Percentiles rank a stretch among this genome's conserved stretches.
These are phyloP conservation scores for Artibeus jamaicensis DNA, from an alignment of 2,797 vertebrate genomes.

Conservation along the genomic window DNA sequence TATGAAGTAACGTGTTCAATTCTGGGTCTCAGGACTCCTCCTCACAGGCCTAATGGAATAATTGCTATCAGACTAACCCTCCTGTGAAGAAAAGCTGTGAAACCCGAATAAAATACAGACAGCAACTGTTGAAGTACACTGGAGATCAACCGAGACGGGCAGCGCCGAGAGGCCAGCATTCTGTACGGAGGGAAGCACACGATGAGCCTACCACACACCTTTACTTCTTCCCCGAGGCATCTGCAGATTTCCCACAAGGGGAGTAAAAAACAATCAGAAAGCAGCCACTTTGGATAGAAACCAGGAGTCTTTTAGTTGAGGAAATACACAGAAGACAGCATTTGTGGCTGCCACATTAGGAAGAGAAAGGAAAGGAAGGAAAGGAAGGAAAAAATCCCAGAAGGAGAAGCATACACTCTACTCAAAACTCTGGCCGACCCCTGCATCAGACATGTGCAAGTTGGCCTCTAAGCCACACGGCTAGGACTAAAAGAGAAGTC, in stretches of 20 bases:
- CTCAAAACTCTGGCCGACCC: not conserved
- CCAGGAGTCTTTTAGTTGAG: not conserved
- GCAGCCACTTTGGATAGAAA: not conserved
- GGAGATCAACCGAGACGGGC: not conserved
- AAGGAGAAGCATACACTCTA: not conserved
- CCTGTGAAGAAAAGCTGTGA: slow-evolving; percentile 3
- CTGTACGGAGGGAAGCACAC: not conserved
- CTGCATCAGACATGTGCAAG: not conserved
- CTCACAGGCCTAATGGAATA: not conserved
- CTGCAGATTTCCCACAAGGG: not conserved
- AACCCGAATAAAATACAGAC: slow-evolving; percentile 9
- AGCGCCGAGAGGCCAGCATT: not conserved
- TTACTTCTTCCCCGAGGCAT: not conserved
- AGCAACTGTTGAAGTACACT: not conserved
- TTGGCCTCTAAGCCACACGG: not conserved
- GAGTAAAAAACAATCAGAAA: not conserved
- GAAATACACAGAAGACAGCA: not conserved
- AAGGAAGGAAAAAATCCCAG: not conserved
- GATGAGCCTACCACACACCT: not conserved
- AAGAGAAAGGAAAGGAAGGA: too few species aligned
- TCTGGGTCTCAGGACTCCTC: slow-evolving; percentile 1
- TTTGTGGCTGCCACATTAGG: not conserved
- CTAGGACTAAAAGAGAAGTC: not conserved
- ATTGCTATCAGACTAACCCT: not conserved
- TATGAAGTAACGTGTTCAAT: slow-evolving; percentile 9